phyloP scores from a whole-genome alignment of 2,888 invertebrate genomes.

The Actias luna region DNA sequence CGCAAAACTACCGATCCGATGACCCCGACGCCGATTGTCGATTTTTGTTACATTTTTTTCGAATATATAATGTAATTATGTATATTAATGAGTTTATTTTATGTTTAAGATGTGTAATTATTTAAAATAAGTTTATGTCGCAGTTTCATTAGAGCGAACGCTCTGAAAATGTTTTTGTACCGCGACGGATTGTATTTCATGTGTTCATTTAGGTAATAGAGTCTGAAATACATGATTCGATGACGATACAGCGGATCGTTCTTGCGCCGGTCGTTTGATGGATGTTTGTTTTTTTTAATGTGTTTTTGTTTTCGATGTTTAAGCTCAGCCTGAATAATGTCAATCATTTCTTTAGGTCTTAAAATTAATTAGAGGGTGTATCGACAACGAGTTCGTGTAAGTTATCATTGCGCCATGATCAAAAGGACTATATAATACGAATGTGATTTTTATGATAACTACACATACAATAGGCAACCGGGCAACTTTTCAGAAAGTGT shows the following conservation, averaged over 20 bases:
- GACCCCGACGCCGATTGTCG: constrained; percentile 48
- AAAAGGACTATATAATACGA: not conserved
- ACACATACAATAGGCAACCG: not conserved
- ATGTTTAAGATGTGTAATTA: constrained; percentile 77
- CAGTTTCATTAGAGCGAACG: constrained; percentile 55
- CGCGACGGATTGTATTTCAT: constrained; percentile 74
- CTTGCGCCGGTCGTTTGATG: constrained; percentile 65
- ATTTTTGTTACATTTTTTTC: constrained; percentile 69
- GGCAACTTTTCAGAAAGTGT: too few relatives aligned
- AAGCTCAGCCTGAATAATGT: constrained; percentile 78
- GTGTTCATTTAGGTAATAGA: constrained; percentile 81
- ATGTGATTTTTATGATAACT: not conserved
- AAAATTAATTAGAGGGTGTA: constrained; percentile 30
- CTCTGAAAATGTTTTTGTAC: constrained; percentile 45
- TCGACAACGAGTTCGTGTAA: constrained; percentile 13
- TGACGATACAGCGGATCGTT: constrained; percentile 60
- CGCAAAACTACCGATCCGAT: constrained; percentile 5
- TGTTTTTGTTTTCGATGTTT: constrained; percentile 74
- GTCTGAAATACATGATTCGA: constrained; percentile 71
- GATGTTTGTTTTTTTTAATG: constrained; percentile 74
- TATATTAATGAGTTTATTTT: constrained; percentile 80
- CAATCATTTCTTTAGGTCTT: constrained; percentile 75
- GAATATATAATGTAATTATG: constrained; percentile 81
- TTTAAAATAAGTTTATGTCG: constrained; percentile 67
- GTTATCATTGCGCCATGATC: constrained; percentile 7